Conservation (phyloP, 2,113 vertebrate species). For the Cyphomyrus plagiostoma region DNA sequence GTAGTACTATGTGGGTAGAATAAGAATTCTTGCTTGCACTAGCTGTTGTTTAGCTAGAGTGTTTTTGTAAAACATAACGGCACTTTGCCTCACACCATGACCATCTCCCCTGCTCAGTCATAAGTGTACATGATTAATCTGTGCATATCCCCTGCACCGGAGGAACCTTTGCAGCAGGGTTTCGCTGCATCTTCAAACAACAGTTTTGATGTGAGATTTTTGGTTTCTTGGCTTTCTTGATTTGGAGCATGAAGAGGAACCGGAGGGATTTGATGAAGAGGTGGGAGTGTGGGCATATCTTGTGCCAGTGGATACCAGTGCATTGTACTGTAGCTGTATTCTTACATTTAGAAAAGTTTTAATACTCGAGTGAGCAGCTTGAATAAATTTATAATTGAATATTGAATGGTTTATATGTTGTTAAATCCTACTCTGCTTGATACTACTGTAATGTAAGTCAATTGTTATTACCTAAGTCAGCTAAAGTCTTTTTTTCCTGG, state of each 20-base stretch:
- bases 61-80: background rate
- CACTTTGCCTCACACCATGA: slow-evolving; percentile 19
- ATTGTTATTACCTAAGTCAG: background rate
- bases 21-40: background rate
- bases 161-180: background rate
- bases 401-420: background rate
- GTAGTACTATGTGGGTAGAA: background rate
- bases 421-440: background rate
- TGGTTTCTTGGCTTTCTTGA: slow-evolving; percentile 4
- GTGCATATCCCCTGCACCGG: background rate
- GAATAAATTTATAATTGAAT: background rate
- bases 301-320: background rate
- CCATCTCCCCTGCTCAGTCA: slow-evolving; percentile 20
- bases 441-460: background rate
- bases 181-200: background rate
- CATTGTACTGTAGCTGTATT: background rate
- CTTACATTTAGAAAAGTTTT: background rate
- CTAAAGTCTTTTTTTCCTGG: slow-evolving; percentile 13
- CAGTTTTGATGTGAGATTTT: background rate
- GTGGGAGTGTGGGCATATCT: slow-evolving; percentile 41
- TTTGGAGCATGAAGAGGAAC: slow-evolving; percentile 62
- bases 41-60: background rate
- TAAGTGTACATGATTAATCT: background rate
- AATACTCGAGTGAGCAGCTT: background rate
- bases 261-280: slow-evolving; percentile 57